Conservation (phyloP, 2,113 vertebrate genomes). For the Rhinopomastus cyanomelas region DNA sequence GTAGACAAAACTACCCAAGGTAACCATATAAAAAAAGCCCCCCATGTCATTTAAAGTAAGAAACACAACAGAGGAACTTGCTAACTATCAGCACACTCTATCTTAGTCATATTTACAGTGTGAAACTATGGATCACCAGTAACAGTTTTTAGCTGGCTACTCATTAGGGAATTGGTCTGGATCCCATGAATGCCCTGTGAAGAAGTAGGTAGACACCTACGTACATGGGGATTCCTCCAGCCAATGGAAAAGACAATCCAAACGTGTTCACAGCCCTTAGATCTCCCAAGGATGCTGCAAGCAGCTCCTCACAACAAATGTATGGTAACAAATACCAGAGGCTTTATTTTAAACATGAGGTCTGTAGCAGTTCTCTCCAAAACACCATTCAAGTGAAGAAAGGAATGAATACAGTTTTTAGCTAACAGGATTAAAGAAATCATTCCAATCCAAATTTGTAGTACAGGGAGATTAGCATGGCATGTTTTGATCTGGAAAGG, state of each 20-base stretch:
- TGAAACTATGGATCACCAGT: neutral
- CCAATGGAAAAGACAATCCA: neutral
- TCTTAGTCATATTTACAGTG: neutral
- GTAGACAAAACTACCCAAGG: neutral
- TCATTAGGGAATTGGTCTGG: neutral
- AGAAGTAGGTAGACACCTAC: neutral
- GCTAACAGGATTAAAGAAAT: neutral
- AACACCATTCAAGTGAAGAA: neutral
- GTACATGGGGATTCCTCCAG: neutral
- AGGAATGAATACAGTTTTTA: neutral
- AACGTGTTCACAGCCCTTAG: neutral
- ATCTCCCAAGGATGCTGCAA: neutral
- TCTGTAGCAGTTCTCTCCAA: neutral
- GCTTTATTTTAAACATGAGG: neutral
- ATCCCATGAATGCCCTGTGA: rapidly evolving
- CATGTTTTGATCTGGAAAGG: neutral
- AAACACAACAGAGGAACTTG: neutral
- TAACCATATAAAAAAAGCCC: neutral
- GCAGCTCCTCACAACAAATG: neutral
- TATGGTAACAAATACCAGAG: neutral
- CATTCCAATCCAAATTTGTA: neutral
- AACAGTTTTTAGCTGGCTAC: neutral
- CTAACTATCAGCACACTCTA: neutral
- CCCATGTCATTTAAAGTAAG: neutral
- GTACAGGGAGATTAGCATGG: neutral